Evolutionary conservation across 2,797 vertebrate species (phyloP).

Genomic region (Benthosema pterotum): DNA sequence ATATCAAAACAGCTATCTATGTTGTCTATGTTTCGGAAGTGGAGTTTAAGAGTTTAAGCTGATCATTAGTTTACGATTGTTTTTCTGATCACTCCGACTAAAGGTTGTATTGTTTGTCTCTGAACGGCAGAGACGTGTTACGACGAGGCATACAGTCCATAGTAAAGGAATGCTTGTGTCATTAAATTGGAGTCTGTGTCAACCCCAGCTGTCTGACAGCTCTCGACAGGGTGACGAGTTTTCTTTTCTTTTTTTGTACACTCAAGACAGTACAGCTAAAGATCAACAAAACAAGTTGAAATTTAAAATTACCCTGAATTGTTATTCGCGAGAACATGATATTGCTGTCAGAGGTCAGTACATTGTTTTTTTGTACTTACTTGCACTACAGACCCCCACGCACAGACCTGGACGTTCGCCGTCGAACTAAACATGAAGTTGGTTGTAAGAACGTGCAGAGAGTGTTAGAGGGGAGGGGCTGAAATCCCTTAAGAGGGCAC

Average conservation of each 20-base stretch:
- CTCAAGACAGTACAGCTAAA: neutral
- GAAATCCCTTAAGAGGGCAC: too few species aligned
- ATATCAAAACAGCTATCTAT: constrained; percentile 52
- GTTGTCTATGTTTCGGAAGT: constrained; percentile 75
- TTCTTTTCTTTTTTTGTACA: too few species aligned
- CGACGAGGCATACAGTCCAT: rapidly evolving
- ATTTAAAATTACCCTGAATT: neutral
- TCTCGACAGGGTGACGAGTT: constrained; percentile 11
- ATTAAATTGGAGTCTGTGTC: constrained; percentile 32
- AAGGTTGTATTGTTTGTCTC: neutral
- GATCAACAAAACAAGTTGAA: neutral
- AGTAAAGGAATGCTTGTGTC: constrained; percentile 17
- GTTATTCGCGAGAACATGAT: neutral
- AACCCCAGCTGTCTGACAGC: constrained; percentile 65
- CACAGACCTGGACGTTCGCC: constrained; percentile 22
- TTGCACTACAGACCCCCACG: too few species aligned
- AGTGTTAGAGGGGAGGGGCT: too few species aligned
- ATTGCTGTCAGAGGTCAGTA: neutral
- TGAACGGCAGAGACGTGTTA: neutral
- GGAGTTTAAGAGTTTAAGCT: constrained; percentile 42
- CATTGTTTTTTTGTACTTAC: too few species aligned
- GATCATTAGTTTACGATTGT: constrained; percentile 30
- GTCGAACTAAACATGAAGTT: constrained; percentile 56
- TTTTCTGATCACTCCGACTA: neutral
- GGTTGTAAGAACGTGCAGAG: too few species aligned